Evolutionary conservation across 2,113 vertebrate genomes (phyloP), one percentile per base, ranked within the genome.

Genomic region (Neodon shergylaensis): DNA sequence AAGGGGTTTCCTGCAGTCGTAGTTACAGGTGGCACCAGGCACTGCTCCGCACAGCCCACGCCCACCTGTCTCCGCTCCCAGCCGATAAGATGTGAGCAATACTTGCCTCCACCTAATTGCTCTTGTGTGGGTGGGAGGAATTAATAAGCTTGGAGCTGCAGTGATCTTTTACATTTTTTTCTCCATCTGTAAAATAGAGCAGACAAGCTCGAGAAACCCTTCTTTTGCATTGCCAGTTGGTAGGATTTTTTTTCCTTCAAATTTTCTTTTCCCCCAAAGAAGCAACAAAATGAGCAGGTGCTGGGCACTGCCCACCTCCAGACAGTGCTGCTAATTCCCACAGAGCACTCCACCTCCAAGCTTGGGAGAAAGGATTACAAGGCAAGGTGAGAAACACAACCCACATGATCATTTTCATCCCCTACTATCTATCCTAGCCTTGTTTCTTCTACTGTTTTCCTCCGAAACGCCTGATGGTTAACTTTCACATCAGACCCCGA

Each of bases 201-300:
- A 94, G 96, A 95, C 93, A 96, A 82, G 28, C 84, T 95, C 63
- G 49, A 97, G 79, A 96, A 96, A 93, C 68, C 42, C 77, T 92
- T 9, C 77, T 47, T 54, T 90, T 95, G 66, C 39, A 66, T 92
- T 21, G 82, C 77, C 92, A 96, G 84, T 98, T 96, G 96, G 90
- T 92, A 39, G 82, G 54, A 42, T 36, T 24, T 68, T 44, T 86
- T 86, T 44, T 13, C 92, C 87, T 73, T 36, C 96, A 31, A 54
- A 82, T 83, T 83, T 95, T 86, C 31, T 86, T 86, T 86, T 86
- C 31, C 42, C 42, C 95, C 83, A 96, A 94, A 96, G 94, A 96
- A 97, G 92, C 84, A 96, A 91, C 63, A 92, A 97, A 92, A 96
- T 92, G 96, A 97, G 90, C 96, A 97, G 94, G 97, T 96, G 94